phyloP scores from a whole-genome alignment of 2,888 invertebrate genomes.

The Apocheima hispidaria region DNA sequence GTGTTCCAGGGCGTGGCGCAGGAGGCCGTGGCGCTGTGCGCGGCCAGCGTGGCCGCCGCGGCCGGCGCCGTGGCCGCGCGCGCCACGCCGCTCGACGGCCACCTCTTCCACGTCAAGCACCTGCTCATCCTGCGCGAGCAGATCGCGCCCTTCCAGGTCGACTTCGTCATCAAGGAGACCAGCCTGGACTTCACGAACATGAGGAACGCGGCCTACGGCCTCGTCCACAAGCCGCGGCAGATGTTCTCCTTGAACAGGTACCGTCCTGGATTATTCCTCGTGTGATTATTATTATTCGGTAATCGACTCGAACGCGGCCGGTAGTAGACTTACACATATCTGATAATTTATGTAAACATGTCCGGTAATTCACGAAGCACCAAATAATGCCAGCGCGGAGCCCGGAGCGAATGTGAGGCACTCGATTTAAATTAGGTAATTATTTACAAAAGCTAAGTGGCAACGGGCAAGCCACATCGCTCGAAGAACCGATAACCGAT shows the following conservation, averaged over 20 bases:
- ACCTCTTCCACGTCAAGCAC: slow-evolving; percentile 99
- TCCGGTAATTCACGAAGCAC: no score
- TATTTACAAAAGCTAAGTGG: no score
- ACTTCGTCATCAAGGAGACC: slow-evolving; percentile 96
- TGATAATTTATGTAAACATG: no score
- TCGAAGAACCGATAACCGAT: no score
- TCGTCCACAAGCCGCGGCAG: slow-evolving; percentile 92
- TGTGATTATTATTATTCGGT: no score
- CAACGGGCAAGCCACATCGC: no score
- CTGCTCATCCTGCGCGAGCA: slow-evolving; percentile 98
- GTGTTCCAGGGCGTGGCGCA: slow-evolving; percentile 99
- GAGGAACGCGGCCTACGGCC: slow-evolving; percentile 92
- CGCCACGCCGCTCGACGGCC: slow-evolving; percentile 95
- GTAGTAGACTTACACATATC: no score
- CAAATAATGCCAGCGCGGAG: no score
- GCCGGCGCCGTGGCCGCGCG: slow-evolving; percentile 91
- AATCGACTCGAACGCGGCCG: no score
- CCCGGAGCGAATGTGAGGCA: no score
- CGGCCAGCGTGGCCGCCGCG: slow-evolving; percentile 95
- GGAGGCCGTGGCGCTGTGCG: slow-evolving; percentile 97
- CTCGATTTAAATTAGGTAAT: no score
- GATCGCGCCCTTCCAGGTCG: slow-evolving; percentile 98
- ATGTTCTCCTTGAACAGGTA: slow-evolving; percentile 92
- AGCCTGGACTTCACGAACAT: slow-evolving; percentile 91
- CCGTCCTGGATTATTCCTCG: no score